phyloP scores from a whole-genome alignment of 92 coral and sea anemone species.

The Porites evermanni region DNA sequence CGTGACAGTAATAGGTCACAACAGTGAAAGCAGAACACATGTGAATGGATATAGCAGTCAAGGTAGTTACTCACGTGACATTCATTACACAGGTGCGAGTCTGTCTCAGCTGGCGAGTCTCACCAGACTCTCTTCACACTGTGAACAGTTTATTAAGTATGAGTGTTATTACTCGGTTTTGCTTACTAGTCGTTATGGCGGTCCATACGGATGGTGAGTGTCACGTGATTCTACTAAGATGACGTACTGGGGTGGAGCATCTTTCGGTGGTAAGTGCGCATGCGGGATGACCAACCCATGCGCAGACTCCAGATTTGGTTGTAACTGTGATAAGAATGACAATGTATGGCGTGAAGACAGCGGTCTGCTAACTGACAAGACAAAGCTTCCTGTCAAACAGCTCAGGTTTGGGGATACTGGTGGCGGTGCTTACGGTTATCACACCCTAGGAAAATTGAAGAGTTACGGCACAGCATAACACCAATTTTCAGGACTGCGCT shows the following conservation, averaged over 20 bases:
- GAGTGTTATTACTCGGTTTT: conserved; percentile 25
- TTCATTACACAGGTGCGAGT: conserved; percentile 38
- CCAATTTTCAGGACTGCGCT: too few relatives aligned
- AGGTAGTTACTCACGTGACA: conserved; percentile 32
- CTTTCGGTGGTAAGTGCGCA: conserved; percentile 13
- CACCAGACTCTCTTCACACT: conserved; percentile 35
- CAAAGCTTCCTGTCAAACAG: neutral
- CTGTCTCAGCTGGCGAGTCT: conserved; percentile 54
- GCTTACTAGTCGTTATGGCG: neutral
- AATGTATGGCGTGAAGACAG: conserved; percentile 66
- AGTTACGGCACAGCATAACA: neutral
- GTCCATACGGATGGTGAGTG: neutral
- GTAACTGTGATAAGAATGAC: conserved; percentile 72
- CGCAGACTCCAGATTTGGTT: conserved; percentile 30
- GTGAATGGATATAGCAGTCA: neutral
- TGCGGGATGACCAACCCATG: conserved; percentile 63
- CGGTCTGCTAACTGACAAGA: conserved; percentile 67
- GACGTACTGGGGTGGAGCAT: neutral
- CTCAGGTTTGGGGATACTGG: neutral
- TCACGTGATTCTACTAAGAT: neutral
- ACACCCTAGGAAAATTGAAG: neutral
- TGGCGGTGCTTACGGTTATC: neutral
- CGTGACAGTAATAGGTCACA: neutral
- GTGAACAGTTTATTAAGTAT: conserved; percentile 62
- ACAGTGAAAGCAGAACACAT: neutral